Evolutionary conservation across 2,113 vertebrate genomes (phyloP).

Genomic region (Oryzias melastigma): DNA sequence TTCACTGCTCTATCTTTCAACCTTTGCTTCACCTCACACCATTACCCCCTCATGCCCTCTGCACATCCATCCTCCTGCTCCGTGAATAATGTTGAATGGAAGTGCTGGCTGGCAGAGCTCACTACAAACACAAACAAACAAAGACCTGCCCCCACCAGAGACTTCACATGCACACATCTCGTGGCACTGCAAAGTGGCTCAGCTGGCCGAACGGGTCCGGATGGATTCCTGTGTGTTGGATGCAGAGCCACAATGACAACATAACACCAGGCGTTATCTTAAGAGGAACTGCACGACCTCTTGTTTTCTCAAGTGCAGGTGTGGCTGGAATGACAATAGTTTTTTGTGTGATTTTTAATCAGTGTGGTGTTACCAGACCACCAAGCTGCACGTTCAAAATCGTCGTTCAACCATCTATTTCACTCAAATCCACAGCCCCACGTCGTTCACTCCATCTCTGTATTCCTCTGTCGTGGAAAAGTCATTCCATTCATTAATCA

Average conservation of each 20-base stretch:
- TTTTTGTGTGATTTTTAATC: conserved; percentile 22
- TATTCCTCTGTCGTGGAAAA: conserved; percentile 17
- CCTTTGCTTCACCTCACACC: conserved; percentile 40
- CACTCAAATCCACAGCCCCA: conserved; percentile 1
- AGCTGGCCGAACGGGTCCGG: conserved; percentile 40
- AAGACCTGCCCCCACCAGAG: too few species aligned
- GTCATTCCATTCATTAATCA: conserved; percentile 28
- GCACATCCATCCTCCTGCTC: conserved; percentile 32
- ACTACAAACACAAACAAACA: conserved; percentile 30
- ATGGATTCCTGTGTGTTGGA: conserved; percentile 40
- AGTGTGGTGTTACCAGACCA: conserved; percentile 8
- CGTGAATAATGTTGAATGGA: conserved; percentile 55
- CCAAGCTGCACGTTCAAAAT: conserved; percentile 5
- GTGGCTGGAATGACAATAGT: conserved; percentile 31
- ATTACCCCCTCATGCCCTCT: conserved; percentile 6
- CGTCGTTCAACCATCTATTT: conserved; percentile 1
- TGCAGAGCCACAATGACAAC: conserved; percentile 29
- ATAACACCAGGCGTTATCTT: conserved; percentile 17
- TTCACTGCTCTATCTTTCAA: conserved; percentile 12
- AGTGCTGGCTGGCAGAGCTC: conserved; percentile 30
- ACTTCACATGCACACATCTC: too few species aligned
- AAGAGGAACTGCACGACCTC: conserved; percentile 1
- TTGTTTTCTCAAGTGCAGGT: conserved; percentile 25
- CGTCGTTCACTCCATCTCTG: neutral
- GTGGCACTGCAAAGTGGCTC: neutral